Evolutionary conservation across 2,113 vertebrate genomes (phyloP), one percentile per base, ranked within the genome.

Genomic region (Lipophrys pholis): DNA sequence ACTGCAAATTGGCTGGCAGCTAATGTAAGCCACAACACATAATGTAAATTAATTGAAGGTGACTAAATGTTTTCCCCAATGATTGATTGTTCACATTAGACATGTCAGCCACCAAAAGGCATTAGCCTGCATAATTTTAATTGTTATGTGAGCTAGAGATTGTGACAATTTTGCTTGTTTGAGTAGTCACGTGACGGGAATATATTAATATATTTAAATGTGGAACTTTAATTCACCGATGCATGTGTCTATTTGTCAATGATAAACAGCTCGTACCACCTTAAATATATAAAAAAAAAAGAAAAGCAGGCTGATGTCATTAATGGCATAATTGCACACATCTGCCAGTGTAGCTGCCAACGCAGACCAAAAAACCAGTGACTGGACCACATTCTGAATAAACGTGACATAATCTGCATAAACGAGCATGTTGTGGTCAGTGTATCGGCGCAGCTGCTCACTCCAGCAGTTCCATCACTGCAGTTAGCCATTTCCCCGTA

Each of bases 391-490:
- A 39, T 49, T 3, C 11, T 30, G 11, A 12, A 51, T 53, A 9
- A 5, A 49, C 7, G 11, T 30, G 16, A 36, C 39, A n/a, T 30
- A 51, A 45, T 42, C 1, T 0, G 45, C 48, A 68, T 6, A 45
- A 49, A 59, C 14, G 12, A 11, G 42, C 10, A 6, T 35, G 42
- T 70, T 68, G 16, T 35, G 66, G 50, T 62, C 46, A 58, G 45
- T 11, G 12, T 15, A 51, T 62, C 14, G 60, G 35, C 35, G 30
- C 30, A 7, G 6, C 56, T 38, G 50, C 12, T 48, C 0, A 36
- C 15, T 62, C 17, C 45, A 38, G 57, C 15, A 30, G 60, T 87
- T 79, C 68, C 79, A 60, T 87, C 84, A 58, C 71, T 69, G 84
- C 75, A 72, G 76, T 73, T 43, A 5, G 41, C 56, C 43, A 69